Evolutionary conservation across 2,888 invertebrate species (phyloP).

Genomic region (Tribolium freemani): DNA sequence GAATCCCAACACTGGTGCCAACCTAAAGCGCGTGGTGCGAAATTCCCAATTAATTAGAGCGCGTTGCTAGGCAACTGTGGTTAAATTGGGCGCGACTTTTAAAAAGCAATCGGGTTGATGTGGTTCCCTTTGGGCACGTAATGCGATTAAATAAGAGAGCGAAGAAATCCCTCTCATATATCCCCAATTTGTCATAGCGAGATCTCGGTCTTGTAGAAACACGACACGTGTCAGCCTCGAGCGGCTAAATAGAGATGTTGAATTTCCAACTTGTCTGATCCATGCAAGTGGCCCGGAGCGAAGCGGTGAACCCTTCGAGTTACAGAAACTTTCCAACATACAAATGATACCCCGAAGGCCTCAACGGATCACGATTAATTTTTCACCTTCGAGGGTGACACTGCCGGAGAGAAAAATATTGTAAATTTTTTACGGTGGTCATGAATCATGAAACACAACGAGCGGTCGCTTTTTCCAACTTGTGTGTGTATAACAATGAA

Average conservation of each 20-base stretch:
- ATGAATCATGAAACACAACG: not conserved
- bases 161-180: slow-evolving; percentile 22
- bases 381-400: slow-evolving; percentile 38
- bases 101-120: too few species aligned
- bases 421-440: slow-evolving; percentile 4
- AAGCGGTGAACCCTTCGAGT: slow-evolving; percentile 39
- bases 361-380: slow-evolving; percentile 36
- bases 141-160: slow-evolving; percentile 19
- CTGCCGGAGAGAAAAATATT: not conserved
- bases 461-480: not conserved
- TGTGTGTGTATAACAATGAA: not conserved
- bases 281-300: slow-evolving; percentile 39
- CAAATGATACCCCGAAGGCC: slow-evolving; percentile 38
- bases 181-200: slow-evolving; percentile 40
- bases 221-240: slow-evolving; percentile 46
- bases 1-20: too few species aligned
- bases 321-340: slow-evolving; percentile 42
- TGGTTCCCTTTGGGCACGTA: not conserved
- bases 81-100: too few species aligned
- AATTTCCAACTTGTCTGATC: slow-evolving; percentile 46
- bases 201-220: slow-evolving; percentile 43
- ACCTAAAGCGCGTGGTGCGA: too few species aligned
- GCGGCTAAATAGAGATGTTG: slow-evolving; percentile 45
- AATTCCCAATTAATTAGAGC: too few species aligned
- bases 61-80: too few species aligned